phyloP scores from a whole-genome alignment of 2,113 vertebrate genomes.

The Steatornis caripensis region DNA sequence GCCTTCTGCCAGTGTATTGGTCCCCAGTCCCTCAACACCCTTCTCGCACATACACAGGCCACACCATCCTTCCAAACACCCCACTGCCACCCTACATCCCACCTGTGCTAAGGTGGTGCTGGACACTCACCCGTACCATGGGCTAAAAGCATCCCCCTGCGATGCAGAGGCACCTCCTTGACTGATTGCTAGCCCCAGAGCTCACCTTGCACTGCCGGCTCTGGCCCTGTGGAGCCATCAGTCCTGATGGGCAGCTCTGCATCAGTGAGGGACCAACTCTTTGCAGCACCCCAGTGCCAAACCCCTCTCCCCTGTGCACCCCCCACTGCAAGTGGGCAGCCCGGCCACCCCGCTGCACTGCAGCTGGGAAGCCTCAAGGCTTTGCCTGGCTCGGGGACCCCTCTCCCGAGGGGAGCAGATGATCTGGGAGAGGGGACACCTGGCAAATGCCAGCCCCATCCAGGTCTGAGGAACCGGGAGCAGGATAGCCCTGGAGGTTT shows the following conservation, averaged over 20 bases:
- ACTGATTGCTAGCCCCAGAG: not conserved
- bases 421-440: not conserved
- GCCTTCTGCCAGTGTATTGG: not conserved
- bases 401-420: not conserved
- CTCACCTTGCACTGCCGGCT: not conserved
- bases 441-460: not conserved
- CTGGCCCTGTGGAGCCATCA: not conserved
- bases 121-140: not conserved
- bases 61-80: not conserved
- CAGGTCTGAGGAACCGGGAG: not conserved
- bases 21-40: not conserved
- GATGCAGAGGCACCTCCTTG: not conserved
- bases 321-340: not conserved
- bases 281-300: not conserved
- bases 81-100: not conserved
- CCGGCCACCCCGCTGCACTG: fast-evolving
- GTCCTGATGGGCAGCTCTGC: not conserved
- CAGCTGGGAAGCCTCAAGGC: not conserved
- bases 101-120: not conserved
- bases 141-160: not conserved
- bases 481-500: not conserved
- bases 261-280: not conserved
- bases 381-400: not conserved
- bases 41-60: not conserved
- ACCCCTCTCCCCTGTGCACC: fast-evolving